phyloP scores from a whole-genome alignment of 2,888 invertebrate genomes.

The Mechanitis mazaeus region DNA sequence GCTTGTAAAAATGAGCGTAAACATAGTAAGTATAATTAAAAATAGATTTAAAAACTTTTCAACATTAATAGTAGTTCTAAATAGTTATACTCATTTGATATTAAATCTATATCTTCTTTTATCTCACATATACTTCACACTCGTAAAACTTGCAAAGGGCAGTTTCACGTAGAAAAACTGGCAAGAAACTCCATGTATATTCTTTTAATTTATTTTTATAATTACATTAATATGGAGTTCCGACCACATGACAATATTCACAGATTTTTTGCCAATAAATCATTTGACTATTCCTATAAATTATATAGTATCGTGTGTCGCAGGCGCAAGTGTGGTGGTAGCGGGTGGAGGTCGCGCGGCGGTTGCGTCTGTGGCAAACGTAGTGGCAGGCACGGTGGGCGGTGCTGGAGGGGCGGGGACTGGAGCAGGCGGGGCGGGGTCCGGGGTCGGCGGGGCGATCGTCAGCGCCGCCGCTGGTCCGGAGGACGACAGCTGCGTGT shows the following conservation, averaged over 20 bases:
- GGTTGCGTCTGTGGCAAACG: conserved; percentile 15
- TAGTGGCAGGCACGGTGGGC: conserved; percentile 23
- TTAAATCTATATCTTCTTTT: too few relatives aligned
- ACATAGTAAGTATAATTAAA: conserved; percentile 50
- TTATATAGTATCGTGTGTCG: background rate
- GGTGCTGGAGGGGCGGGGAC: conserved; percentile 15
- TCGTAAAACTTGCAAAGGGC: too few relatives aligned
- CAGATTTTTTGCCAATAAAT: too few relatives aligned
- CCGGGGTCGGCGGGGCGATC: conserved; percentile 18
- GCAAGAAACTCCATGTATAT: too few relatives aligned
- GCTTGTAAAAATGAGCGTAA: conserved; percentile 70
- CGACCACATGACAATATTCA: too few relatives aligned
- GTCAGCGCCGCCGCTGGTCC: conserved; percentile 30
- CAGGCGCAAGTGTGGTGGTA: conserved; percentile 57
- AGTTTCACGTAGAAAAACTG: too few relatives aligned
- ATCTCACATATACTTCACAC: too few relatives aligned
- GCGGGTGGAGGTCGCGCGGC: conserved; percentile 36
- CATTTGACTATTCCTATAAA: too few relatives aligned
- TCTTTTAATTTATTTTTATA: too few relatives aligned
- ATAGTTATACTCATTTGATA: too few relatives aligned
- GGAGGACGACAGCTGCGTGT: conserved; percentile 81
- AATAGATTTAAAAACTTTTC: background rate
- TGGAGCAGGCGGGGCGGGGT: conserved; percentile 24
- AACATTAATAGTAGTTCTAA: too few relatives aligned
- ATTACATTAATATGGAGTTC: too few relatives aligned